Percentiles rank a stretch among this genome's conserved stretches.
Conservation (phyloP, 1,140 invertebrate genomes). For the Caenorhabditis remanei region DNA sequence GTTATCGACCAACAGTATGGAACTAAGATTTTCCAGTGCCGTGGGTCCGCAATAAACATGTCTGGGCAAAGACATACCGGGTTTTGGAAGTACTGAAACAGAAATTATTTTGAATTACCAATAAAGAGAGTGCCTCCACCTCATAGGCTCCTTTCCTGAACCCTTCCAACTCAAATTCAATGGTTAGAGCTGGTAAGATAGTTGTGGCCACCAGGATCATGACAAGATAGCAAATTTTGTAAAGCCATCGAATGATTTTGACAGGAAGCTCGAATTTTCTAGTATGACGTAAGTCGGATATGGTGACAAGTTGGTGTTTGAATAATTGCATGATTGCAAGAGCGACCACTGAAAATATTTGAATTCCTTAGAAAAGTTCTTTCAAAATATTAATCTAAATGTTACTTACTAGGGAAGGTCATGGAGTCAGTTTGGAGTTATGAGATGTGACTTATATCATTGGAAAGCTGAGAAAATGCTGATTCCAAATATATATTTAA, state of each 20-base stretch:
- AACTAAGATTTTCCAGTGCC: neutral
- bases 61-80: neutral
- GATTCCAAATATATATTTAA: too few species aligned
- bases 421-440: too few species aligned
- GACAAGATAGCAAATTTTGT: neutral
- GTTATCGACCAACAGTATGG: neutral
- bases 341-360: neutral
- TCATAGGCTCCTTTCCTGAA: neutral
- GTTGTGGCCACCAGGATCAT: neutral
- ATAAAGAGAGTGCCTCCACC: too few species aligned
- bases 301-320: slow-evolving; percentile 26
- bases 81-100: slow-evolving; percentile 27
- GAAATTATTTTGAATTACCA: too few species aligned
- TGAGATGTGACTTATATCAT: too few species aligned
- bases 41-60: slow-evolving; percentile 29
- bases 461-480: too few species aligned
- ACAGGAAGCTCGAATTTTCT: slow-evolving; percentile 26
- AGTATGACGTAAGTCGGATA: slow-evolving; percentile 11
- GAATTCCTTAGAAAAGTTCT: too few species aligned
- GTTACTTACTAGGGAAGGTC: too few species aligned
- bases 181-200: neutral
- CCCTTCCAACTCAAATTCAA: neutral
- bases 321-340: neutral
- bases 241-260: neutral
- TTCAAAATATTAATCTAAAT: too few species aligned